Evolutionary conservation across 1,140 invertebrate species (phyloP), one percentile per base, ranked within the genome.

Genomic region (Camponotus vicinus): DNA sequence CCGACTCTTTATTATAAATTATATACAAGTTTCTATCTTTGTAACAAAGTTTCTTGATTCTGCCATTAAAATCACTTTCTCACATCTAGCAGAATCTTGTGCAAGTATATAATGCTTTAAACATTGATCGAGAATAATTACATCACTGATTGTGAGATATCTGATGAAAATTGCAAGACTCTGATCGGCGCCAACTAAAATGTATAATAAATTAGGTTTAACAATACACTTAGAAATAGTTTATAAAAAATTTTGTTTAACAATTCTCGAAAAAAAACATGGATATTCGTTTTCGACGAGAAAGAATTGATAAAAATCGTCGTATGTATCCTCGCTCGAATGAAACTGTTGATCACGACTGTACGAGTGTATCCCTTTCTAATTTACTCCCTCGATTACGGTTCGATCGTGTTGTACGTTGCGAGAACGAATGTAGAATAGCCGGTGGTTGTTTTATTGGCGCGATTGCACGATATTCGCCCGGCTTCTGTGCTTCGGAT

Each of bases 131-230:
- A n/a, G 6, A 69, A 34, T 40, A 55, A 66, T 80, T 52, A 45
- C n/a, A 69, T 69, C 42, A 32, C 34, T 69, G 27, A 27, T 27
- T 27, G 27, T 27, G 34, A 69, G 13, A 80, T 27, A 34, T 32
- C 71, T 42, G 52, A 82, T 59, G 37, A 61, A 21, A 82, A 21
- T 63, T 75, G 55, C 69, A 83, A 83, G 55, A 75, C 69, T 82
- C 67, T 75, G 79, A 83, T 83, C 69, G 79, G 79, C 79, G 69
- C 69, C 79, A 83, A 83, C 69, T 83, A 75, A 83, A 83, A 73
- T 61, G 40, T 69, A 59, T 82, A 27, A 27, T 27, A 27, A 27
- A 27, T 27, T 1, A 83, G 52, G 40, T 75, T 75, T 11, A 59
- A 63, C 57, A 49, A 49, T 40, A 61, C 52, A 37, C 6, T 83